These are phyloP conservation scores for Sialis lutaria DNA, from an alignment of 2,888 invertebrate species.

Conservation along the genomic window DNA sequence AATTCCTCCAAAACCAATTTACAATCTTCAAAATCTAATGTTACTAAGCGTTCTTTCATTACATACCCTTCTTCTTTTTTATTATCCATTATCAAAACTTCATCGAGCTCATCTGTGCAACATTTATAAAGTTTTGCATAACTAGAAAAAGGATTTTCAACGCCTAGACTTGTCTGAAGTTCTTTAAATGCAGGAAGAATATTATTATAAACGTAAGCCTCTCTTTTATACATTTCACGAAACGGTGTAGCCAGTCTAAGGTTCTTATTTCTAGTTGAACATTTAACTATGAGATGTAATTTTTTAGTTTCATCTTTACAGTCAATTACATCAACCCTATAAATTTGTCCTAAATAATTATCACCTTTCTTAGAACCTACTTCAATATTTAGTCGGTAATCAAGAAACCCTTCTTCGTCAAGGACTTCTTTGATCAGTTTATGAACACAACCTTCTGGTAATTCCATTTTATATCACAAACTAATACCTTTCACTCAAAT, in stretches of 20 bases:
- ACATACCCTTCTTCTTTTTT: not conserved
- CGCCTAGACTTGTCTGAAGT: slow-evolving; percentile 1
- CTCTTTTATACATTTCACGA: slow-evolving; percentile 1
- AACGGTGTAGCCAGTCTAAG: not conserved
- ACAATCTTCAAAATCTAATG: slow-evolving; percentile 2
- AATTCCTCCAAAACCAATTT: slow-evolving; percentile 1
- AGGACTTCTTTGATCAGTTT: too few species aligned
- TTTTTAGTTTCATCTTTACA: not conserved
- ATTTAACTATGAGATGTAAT: slow-evolving; percentile 1
- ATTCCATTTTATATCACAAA: too few species aligned
- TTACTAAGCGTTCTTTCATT: not conserved
- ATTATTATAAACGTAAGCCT: not conserved
- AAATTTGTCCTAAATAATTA: slow-evolving; percentile 3
- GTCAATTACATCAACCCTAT: not conserved
- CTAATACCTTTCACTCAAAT: too few species aligned
- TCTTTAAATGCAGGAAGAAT: slow-evolving; percentile 2
- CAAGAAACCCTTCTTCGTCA: too few species aligned
- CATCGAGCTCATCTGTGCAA: slow-evolving; percentile 5
- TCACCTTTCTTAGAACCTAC: slow-evolving; percentile 2
- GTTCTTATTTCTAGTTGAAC: not conserved
- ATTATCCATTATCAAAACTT: slow-evolving; percentile 13
- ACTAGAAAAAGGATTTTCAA: not conserved
- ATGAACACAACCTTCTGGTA: too few species aligned
- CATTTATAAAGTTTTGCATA: not conserved
- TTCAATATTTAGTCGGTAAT: too few species aligned